Evolutionary conservation across 2,797 vertebrate species (phyloP).

Genomic region (Parambassis ranga): DNA sequence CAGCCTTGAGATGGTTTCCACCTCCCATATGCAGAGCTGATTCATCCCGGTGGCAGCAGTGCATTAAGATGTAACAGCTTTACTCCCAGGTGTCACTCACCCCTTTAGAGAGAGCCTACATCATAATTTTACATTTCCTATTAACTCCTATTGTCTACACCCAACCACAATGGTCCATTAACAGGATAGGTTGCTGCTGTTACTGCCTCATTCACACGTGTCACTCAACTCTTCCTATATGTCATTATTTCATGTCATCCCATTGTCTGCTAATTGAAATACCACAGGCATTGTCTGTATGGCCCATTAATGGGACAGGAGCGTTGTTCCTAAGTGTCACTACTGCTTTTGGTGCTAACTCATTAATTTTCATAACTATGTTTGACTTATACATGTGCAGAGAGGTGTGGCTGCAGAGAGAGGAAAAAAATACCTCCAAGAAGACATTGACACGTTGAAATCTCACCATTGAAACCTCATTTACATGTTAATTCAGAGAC

Average conservation of each 20-base stretch:
- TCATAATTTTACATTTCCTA: constrained; percentile 72
- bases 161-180: constrained; percentile 53
- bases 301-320: constrained; percentile 65
- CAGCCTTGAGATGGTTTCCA: constrained; percentile 60
- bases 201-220: constrained; percentile 43
- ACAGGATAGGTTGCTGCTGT: constrained; percentile 43
- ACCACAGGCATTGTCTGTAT: constrained; percentile 59
- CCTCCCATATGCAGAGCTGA: constrained; percentile 51
- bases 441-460: constrained; percentile 43
- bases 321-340: constrained; percentile 62
- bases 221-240: constrained; percentile 55
- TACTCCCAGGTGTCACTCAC: constrained; percentile 70
- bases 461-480: constrained; percentile 64
- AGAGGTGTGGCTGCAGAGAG: constrained; percentile 12
- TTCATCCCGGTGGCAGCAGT: constrained; percentile 66
- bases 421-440: constrained; percentile 16
- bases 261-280: constrained; percentile 76
- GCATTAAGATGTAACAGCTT: constrained; percentile 75
- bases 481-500: constrained; percentile 78
- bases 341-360: constrained; percentile 48
- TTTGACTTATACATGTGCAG: constrained; percentile 46
- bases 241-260: constrained; percentile 55
- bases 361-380: constrained; percentile 64
- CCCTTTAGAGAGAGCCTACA: constrained; percentile 60
- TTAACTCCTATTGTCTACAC: constrained; percentile 63